phyloP scores from a whole-genome alignment of 2,888 invertebrate genomes.

The Belgica antarctica region DNA sequence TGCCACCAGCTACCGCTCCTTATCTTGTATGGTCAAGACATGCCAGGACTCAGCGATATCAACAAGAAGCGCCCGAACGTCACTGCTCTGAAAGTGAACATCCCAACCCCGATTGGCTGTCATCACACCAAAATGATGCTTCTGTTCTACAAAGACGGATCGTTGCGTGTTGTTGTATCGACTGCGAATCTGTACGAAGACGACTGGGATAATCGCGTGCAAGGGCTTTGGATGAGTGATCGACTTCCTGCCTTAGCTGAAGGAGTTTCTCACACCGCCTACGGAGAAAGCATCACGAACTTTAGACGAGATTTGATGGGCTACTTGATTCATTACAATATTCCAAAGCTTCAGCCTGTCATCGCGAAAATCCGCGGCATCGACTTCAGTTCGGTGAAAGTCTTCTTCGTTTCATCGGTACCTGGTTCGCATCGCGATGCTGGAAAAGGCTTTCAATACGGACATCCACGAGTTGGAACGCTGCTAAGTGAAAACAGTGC shows the following conservation, averaged over 20 bases:
- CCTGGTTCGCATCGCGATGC: conserved; percentile 75
- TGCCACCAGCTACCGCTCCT: conserved; percentile 70
- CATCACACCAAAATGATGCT: conserved; percentile 93
- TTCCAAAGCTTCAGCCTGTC: conserved; percentile 69
- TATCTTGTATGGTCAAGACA: conserved; percentile 75
- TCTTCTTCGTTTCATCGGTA: conserved; percentile 78
- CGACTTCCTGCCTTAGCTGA: conserved; percentile 59
- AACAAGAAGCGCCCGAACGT: conserved; percentile 64
- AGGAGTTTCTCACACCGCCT: conserved; percentile 55
- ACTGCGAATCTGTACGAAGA: conserved; percentile 88
- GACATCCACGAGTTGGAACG: conserved; percentile 61
- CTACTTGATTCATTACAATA: conserved; percentile 74
- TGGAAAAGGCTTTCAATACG: conserved; percentile 61
- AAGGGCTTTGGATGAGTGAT: conserved; percentile 91
- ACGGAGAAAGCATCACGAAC: conserved; percentile 77
- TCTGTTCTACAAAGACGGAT: conserved; percentile 75
- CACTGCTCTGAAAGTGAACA: conserved; percentile 65
- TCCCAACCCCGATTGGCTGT: conserved; percentile 77
- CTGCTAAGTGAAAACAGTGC: conserved; percentile 67
- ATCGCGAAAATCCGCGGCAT: conserved; percentile 68
- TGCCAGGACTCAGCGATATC: conserved; percentile 60
- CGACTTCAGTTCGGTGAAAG: conserved; percentile 81
- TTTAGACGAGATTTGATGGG: conserved; percentile 76
- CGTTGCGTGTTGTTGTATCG: conserved; percentile 80
- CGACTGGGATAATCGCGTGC: conserved; percentile 93